phyloP scores from a whole-genome alignment of 2,113 vertebrate species.

The Acinonyx jubatus region DNA sequence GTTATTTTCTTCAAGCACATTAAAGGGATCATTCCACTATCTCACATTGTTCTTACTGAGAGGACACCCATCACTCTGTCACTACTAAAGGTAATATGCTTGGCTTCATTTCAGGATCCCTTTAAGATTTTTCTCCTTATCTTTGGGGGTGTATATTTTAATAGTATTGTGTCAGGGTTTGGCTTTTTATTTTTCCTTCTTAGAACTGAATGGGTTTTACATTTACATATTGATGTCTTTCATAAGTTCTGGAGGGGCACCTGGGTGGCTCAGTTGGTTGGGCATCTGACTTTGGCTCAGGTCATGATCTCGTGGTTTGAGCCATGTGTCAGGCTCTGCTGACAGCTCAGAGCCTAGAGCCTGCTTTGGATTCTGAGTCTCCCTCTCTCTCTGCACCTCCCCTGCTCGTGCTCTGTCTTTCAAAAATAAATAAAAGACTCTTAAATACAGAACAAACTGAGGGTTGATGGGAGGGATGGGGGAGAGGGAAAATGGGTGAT shows the following conservation, averaged over 20 bases:
- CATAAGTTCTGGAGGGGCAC: neutral
- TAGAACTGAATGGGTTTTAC: neutral
- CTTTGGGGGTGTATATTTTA: neutral
- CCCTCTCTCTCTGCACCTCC: too few species aligned
- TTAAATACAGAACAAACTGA: too few species aligned
- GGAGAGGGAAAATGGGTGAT: too few species aligned
- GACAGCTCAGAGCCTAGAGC: too few species aligned
- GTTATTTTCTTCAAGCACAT: neutral
- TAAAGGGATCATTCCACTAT: neutral
- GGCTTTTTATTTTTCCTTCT: constrained; percentile 12
- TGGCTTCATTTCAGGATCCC: neutral
- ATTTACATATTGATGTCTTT: neutral
- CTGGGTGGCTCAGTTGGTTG: too few species aligned
- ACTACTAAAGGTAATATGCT: neutral
- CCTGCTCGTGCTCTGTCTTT: too few species aligned
- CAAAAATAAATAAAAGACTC: too few species aligned
- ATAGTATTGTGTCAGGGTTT: neutral
- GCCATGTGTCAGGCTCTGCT: too few species aligned
- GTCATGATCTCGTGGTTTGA: too few species aligned
- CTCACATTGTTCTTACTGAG: neutral
- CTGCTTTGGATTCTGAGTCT: too few species aligned
- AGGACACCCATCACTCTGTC: neutral
- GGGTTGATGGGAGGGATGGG: too few species aligned
- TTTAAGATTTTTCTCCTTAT: neutral
- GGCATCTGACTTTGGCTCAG: too few species aligned